phyloP scores from a whole-genome alignment of 2,888 invertebrate species.

The Harpalus rufipes region DNA sequence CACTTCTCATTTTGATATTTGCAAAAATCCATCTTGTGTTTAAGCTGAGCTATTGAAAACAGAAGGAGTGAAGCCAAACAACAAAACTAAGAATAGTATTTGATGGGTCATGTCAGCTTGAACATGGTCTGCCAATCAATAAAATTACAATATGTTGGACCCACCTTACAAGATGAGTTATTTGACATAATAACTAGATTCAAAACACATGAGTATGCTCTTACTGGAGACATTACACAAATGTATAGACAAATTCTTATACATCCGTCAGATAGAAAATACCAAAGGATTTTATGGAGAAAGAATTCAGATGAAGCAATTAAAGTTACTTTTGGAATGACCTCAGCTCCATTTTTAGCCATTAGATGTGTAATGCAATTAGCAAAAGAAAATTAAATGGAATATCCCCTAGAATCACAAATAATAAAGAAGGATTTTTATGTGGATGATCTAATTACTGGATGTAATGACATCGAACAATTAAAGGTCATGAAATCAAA shows the following conservation, averaged over 20 bases:
- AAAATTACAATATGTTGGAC: conserved; percentile 35
- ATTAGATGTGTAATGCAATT: conserved; percentile 62
- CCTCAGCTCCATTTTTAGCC: conserved; percentile 59
- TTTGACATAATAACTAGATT: conserved; percentile 67
- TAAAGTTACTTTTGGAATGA: no score
- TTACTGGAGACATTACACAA: conserved; percentile 68
- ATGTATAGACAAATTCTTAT: conserved; percentile 68
- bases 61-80: conserved; percentile 25
- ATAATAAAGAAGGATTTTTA: conserved; percentile 68
- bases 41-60: no score
- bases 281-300: conserved; percentile 62
- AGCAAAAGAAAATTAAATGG: conserved; percentile 54
- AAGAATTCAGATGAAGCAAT: conserved; percentile 17
- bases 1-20: no score
- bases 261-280: conserved; percentile 59
- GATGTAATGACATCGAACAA: conserved; percentile 44
- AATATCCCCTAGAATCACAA: conserved; percentile 64
- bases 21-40: no score
- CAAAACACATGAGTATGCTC: conserved; percentile 62
- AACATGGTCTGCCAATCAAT: conserved; percentile 38
- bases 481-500: conserved; percentile 50
- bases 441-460: conserved; percentile 69
- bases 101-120: conserved; percentile 42
- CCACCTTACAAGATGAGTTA: conserved; percentile 65
- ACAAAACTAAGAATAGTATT: conserved; percentile 61